These are phyloP conservation scores for Rhamnusium bicolor DNA, from an alignment of 2,888 invertebrate genomes.

Conservation along the genomic window DNA sequence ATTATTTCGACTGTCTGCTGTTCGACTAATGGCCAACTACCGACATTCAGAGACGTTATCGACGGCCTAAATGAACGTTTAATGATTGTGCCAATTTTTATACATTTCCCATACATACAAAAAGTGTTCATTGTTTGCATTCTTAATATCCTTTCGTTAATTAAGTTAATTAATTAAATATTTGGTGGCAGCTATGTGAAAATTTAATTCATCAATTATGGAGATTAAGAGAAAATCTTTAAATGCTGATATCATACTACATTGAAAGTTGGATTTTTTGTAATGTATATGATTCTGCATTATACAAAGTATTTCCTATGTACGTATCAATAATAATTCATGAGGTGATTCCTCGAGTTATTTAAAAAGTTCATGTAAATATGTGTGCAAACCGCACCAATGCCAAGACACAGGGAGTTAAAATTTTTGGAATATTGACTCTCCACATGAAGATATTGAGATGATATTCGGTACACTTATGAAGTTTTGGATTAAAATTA, in stretches of 20 bases:
- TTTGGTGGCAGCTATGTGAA: not conserved
- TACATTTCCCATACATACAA: not conserved
- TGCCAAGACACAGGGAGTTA: too few relatives aligned
- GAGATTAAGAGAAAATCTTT: not conserved
- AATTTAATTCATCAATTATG: not conserved
- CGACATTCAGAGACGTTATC: constrained; percentile 1
- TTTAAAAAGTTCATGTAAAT: too few relatives aligned
- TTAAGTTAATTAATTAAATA: not conserved
- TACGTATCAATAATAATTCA: too few relatives aligned
- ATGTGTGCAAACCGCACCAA: too few relatives aligned
- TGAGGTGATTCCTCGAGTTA: too few relatives aligned
- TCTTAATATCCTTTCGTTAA: not conserved
- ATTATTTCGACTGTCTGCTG: constrained; percentile 18
- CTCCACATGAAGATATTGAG: too few relatives aligned
- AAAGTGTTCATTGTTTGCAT: not conserved
- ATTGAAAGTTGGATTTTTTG: too few relatives aligned
- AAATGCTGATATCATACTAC: not conserved
- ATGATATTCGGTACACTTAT: too few relatives aligned
- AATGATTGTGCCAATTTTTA: constrained; percentile 3
- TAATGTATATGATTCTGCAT: too few relatives aligned
- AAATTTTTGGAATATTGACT: too few relatives aligned
- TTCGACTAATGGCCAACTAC: constrained; percentile 15
- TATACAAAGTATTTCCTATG: too few relatives aligned
- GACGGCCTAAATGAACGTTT: not conserved
- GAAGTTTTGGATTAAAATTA: too few relatives aligned